Conservation (phyloP, 2,888 invertebrate genomes). For the Coenonympha arcania region DNA sequence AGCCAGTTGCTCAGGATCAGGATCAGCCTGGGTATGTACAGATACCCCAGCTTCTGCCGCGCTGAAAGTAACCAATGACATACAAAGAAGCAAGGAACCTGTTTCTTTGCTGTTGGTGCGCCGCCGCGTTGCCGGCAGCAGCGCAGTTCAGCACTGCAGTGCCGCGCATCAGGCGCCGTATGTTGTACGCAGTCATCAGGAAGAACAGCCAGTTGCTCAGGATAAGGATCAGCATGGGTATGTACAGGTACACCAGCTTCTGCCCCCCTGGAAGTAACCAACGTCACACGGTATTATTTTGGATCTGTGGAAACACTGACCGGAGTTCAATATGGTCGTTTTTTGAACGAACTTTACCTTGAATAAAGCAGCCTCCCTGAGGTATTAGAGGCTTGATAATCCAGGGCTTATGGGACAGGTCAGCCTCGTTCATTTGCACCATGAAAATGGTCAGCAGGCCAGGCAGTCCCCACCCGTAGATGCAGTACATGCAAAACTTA, state of each 20-base stretch:
- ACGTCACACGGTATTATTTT: conserved; percentile 33
- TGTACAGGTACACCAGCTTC: conserved; percentile 53
- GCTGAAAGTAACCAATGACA: background rate
- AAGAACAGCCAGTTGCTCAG: conserved; percentile 57
- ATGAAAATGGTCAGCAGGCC: conserved; percentile 38
- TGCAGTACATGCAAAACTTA: conserved; percentile 55
- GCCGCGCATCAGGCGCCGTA: conserved; percentile 56
- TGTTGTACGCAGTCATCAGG: conserved; percentile 60
- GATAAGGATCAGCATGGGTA: conserved; percentile 57
- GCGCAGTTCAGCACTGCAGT: conserved; percentile 22
- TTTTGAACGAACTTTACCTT: conserved; percentile 35
- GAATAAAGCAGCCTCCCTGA: conserved; percentile 45
- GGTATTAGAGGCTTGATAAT: conserved; percentile 48
- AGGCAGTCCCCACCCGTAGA: conserved; percentile 56
- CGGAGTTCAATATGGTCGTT: background rate
- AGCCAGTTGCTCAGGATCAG: conserved; percentile 55
- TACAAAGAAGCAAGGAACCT: conserved; percentile 34
- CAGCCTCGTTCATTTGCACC: conserved; percentile 31
- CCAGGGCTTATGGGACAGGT: conserved; percentile 45
- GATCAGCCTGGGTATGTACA: conserved; percentile 58
- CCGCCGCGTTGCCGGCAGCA: conserved; percentile 53
- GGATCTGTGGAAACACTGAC: too few species aligned
- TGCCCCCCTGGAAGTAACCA: conserved; percentile 42
- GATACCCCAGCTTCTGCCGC: too few species aligned
- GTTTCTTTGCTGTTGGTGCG: conserved; percentile 48